Evolutionary conservation across 2,113 vertebrate species (phyloP).

Genomic region (Cinclus mexicanus): DNA sequence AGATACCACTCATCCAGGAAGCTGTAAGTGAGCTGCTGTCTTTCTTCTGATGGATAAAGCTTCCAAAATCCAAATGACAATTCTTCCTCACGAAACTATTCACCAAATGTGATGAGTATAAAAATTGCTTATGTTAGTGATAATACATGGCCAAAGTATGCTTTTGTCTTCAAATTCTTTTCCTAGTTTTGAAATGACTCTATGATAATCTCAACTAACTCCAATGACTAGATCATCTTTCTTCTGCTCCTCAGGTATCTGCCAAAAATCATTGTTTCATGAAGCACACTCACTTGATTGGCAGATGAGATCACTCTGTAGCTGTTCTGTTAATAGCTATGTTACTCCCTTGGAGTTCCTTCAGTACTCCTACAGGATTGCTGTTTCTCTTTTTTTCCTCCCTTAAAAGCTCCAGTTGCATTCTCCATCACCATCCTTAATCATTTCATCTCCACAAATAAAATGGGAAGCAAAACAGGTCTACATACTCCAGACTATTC

Average conservation of each 20-base stretch:
- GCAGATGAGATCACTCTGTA: background rate
- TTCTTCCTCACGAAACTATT: background rate
- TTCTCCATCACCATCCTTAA: background rate
- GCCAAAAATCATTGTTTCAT: background rate
- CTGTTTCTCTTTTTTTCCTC: background rate
- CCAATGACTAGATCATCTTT: background rate
- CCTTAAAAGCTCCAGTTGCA: background rate
- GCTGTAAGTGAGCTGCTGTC: background rate
- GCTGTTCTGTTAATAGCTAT: background rate
- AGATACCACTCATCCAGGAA: background rate
- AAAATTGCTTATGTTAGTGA: background rate
- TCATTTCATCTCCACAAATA: background rate
- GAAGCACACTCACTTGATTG: background rate
- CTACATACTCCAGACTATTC: conserved; percentile 4
- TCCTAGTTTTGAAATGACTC: background rate
- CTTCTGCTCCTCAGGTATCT: background rate
- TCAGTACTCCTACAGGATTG: background rate
- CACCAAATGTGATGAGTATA: background rate
- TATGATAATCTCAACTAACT: background rate
- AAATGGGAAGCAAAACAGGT: background rate
- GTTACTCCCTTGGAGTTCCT: background rate
- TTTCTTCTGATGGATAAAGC: background rate
- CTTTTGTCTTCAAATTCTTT: background rate
- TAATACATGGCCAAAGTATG: background rate
- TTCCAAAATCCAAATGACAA: background rate